Conservation (phyloP, 1,140 invertebrate genomes). For the Scaptomyza graminum region DNA sequence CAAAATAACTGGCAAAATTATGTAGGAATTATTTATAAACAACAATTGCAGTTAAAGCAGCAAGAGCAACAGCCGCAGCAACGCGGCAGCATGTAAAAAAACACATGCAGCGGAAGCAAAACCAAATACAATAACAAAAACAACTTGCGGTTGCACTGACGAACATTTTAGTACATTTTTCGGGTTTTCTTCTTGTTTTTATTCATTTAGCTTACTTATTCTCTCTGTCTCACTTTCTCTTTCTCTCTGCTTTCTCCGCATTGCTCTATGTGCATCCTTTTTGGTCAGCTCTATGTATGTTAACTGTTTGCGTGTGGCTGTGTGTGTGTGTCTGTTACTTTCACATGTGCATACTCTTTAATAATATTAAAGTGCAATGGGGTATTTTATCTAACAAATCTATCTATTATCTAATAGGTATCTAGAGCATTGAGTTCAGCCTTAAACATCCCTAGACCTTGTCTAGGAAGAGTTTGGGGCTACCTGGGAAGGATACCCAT, state of each 20-base stretch:
- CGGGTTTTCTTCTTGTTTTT: background rate
- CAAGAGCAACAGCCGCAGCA: background rate
- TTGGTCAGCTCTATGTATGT: slow-evolving; percentile 15
- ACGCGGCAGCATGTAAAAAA: slow-evolving; percentile 16
- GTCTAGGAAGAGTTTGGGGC: too few species aligned
- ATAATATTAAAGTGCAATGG: background rate
- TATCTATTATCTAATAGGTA: too few species aligned
- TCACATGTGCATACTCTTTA: slow-evolving; percentile 1
- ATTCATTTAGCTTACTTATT: background rate
- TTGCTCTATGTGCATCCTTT: background rate
- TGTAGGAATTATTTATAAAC: slow-evolving; percentile 50
- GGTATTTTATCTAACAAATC: background rate
- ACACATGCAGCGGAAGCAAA: background rate
- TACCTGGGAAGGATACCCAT: too few species aligned
- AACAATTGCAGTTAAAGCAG: slow-evolving; percentile 13
- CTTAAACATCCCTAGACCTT: too few species aligned
- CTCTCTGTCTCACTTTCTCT: background rate
- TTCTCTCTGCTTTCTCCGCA: background rate
- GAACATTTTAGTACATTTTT: slow-evolving; percentile 1
- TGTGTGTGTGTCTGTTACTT: slow-evolving; percentile 1
- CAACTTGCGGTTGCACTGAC: slow-evolving; percentile 18
- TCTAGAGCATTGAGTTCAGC: too few species aligned
- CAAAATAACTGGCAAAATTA: slow-evolving; percentile 19
- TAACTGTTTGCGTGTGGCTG: background rate
- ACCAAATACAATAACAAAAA: slow-evolving; percentile 6